A percentile compares a stretch with the other conserved stretches of the same genome.
phyloP scores from a whole-genome alignment of 1,140 invertebrate genomes.

The Drosophila bifasciata region DNA sequence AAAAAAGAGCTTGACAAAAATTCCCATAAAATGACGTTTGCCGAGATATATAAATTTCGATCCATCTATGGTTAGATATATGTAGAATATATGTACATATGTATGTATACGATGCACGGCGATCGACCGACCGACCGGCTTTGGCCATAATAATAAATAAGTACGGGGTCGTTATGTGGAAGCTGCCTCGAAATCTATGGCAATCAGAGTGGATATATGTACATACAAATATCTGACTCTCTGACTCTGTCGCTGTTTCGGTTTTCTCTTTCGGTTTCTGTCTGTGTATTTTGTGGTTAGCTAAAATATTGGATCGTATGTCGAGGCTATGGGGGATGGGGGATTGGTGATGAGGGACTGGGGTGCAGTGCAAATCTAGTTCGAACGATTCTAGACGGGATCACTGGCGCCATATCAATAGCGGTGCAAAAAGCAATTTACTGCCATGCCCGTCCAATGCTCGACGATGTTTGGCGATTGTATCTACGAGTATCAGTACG shows the following conservation, averaged over 20 bases:
- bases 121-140: slow-evolving; percentile 17
- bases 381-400: slow-evolving; percentile 38
- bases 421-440: slow-evolving; percentile 26
- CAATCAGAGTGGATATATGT: slow-evolving; percentile 36
- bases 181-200: slow-evolving; percentile 34
- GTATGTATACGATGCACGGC: slow-evolving; percentile 22
- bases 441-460: slow-evolving; percentile 8
- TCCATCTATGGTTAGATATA: slow-evolving; percentile 44
- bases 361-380: slow-evolving; percentile 41
- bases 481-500: slow-evolving; percentile 2
- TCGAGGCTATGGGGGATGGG: slow-evolving; percentile 16
- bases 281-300: slow-evolving; percentile 35
- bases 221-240: slow-evolving; percentile 24
- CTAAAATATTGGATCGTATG: slow-evolving; percentile 39
- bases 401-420: slow-evolving; percentile 53
- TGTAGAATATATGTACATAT: too few relatives aligned
- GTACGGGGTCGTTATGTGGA: slow-evolving; percentile 45
- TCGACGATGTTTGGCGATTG: slow-evolving; percentile 1
- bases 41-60: slow-evolving; percentile 29
- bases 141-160: slow-evolving; percentile 45
- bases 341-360: slow-evolving; percentile 7
- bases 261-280: too few relatives aligned
- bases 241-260: background rate
- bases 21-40: slow-evolving; percentile 32
- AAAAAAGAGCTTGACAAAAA: background rate